Percentiles rank a stretch among this genome's conserved stretches.
Conservation (phyloP, 2,888 invertebrate genomes). For the Morinoia aosen region DNA sequence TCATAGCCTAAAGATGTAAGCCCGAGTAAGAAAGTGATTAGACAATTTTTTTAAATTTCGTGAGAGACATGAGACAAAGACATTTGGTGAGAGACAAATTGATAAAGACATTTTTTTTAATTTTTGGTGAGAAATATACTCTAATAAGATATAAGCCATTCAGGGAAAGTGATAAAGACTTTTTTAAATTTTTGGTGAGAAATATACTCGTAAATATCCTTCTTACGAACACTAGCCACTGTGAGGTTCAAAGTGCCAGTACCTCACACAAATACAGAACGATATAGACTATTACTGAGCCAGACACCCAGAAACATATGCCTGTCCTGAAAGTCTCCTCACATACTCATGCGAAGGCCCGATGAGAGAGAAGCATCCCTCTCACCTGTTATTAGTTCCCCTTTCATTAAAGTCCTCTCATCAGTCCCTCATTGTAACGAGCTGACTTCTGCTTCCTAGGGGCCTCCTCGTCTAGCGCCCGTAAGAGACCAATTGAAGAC, state of each 20-base stretch:
- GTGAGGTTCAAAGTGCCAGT: not conserved
- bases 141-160: too few relatives aligned
- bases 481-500: conserved; percentile 47
- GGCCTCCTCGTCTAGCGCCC: conserved; percentile 20
- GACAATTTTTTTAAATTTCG: too few relatives aligned
- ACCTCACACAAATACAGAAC: not conserved
- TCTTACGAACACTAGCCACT: not conserved
- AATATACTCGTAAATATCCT: not conserved
- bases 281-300: not conserved
- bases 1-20: not conserved
- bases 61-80: too few relatives aligned
- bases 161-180: not conserved
- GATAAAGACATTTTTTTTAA: too few relatives aligned
- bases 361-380: not conserved
- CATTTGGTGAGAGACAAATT: too few relatives aligned
- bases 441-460: conserved; percentile 20
- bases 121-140: too few relatives aligned
- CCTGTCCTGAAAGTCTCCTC: not conserved
- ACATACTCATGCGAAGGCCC: not conserved
- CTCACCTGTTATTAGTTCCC: not conserved
- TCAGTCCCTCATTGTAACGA: conserved; percentile 9
- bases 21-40: not conserved
- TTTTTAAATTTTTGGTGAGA: not conserved
- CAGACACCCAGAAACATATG: not conserved
- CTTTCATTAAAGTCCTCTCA: conserved; percentile 8